Evolutionary conservation across 1,140 invertebrate genomes (phyloP), one percentile per base, ranked within the genome.

Genomic region (Steinernema feltiae): DNA sequence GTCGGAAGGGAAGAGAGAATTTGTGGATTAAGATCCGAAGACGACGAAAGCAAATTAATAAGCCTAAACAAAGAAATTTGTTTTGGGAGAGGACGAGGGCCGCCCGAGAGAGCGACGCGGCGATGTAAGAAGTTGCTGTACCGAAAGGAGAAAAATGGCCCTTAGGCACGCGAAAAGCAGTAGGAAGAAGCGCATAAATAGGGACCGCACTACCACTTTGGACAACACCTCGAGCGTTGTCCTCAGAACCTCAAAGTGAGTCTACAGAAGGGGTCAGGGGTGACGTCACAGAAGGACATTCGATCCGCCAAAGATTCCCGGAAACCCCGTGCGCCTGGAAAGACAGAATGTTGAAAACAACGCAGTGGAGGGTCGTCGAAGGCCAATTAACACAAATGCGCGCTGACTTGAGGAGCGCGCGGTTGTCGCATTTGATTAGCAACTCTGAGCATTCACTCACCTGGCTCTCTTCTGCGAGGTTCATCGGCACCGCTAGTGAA

Each of bases 41-140:
- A 63, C 15, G 53, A 27, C 15, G 53, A 41, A 41, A 41, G 35
- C 35, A 18, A 27, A 63, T 63, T 63, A 63, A 63, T 63, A 63
- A 63, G 53, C 15, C 24, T 27, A 21, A 63, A 27, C 35, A 41
- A 63, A 63, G 53, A 63, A 63, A 21, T 63, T 63, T 63, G 7
- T 7, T 63, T 63, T 63, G 7, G 53, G 53, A 41, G 35, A 18
- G 35, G 35, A n/a, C n/a, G n/a, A n/a, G n/a, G n/a, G n/a, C n/a
- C n/a, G n/a, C n/a, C n/a, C n/a, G n/a, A 7, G 18, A 41, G 53
- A 63, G 53, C 7, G 15, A 12, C 15, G 53, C 15, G 7, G 53
- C 53, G 53, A 63, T 63, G 53, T 15, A 27, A 63, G 53, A 21
- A 63, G 53, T 63, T 63, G 53, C 53, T 63, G 53, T 63, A 63